Base-by-base conservation (phyloP, 2,797 vertebrate genomes). In the Cheirogaleus major region DNA sequence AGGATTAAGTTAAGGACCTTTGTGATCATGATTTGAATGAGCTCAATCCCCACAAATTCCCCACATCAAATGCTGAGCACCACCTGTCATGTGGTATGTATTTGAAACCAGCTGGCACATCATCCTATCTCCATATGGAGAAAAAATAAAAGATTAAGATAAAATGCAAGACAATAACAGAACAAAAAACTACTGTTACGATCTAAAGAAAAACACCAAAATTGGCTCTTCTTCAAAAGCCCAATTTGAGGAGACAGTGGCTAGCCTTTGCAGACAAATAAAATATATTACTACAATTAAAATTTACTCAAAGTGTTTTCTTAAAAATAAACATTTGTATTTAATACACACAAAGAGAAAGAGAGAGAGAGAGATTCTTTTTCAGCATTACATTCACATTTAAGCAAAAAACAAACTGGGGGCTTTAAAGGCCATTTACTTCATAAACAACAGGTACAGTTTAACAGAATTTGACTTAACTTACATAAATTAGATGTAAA, bases 91-190 rank as follows among this genome's bases (percentile, higher is more conserved):
- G 23, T 14, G 23, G 14, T 59, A 2, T 79, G 12, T 84, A 45
- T 43, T 12, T 93, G 59, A 87, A 86, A 91, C 30, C 30, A 80
- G 10, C 4, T 20, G 25, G 32, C n/a, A 67, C 9, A 70, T 70
- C 30, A 76, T 9, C 43, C 13, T 52, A 73, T 57, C 73, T 89
- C 55, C 50, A n/a, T 6, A 61, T 9, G 15, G 35, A 82, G 18
- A 89, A 89, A 96, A 95, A 65, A 82, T 76, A 48, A 75, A 84
- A 85, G 23, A 88, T 8, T 38, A 38, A 80, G 27, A 88, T 84
- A 35, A 91, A 86, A 79, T 7, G 2, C 38, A 76, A 32, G 35
- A n/a, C n/a, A 79, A 91, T 45, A 63, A 78, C 4, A 91, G 43
- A 96, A 86, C 81, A 61, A 23, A 96, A 52, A 84, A 63, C 17